These are phyloP conservation scores for Loriculus beryllinus DNA, from an alignment of 2,797 vertebrate genomes.

Conservation along the genomic window DNA sequence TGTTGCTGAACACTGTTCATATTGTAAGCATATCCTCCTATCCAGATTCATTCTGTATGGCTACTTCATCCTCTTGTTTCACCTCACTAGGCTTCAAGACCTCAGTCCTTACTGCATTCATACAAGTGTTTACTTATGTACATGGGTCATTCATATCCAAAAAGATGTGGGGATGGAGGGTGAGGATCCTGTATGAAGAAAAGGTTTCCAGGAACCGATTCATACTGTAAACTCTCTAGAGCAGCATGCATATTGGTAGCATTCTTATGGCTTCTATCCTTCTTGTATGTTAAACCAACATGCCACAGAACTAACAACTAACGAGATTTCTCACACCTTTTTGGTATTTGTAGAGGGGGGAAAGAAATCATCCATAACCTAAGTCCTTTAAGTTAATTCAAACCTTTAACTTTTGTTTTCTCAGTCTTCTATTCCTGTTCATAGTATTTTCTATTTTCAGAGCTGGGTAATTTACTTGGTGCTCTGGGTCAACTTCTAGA, in stretches of 20 bases:
- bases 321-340: not conserved
- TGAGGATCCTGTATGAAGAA: not conserved
- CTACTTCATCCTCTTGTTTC: not conserved
- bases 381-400: not conserved
- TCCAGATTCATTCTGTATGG: not conserved
- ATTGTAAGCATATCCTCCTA: not conserved
- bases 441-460: not conserved
- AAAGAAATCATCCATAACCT: not conserved
- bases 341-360: not conserved
- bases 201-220: not conserved
- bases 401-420: not conserved
- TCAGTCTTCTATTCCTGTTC: not conserved
- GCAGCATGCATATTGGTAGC: not conserved
- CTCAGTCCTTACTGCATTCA: not conserved
- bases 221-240: not conserved
- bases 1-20: not conserved
- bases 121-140: not conserved
- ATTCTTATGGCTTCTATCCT: not conserved
- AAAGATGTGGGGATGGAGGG: not conserved
- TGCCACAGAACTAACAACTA: not conserved
- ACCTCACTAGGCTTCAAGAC: not conserved
- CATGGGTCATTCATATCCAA: not conserved
- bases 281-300: not conserved
- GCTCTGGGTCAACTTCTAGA: not conserved
- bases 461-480: not conserved